Base-by-base conservation (phyloP, 1,140 invertebrate species). In the Leptopilina clavipes region DNA sequence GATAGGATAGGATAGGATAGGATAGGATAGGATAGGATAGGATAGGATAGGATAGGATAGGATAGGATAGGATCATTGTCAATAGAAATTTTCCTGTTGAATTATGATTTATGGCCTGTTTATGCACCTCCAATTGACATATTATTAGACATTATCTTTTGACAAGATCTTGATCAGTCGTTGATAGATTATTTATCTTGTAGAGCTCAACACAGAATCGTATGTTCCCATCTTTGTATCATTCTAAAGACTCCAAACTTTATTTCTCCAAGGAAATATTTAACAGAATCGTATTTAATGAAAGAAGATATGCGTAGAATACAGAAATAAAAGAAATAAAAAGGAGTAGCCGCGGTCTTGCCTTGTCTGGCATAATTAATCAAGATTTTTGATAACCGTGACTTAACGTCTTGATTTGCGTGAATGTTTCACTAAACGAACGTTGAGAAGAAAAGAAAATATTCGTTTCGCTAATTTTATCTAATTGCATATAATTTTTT, bases 371-470 rank as follows among this genome's bases (percentile, higher is more conserved):
- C 19, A 54, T 71, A 82, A 82, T 82, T 82, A 79, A 82, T 82
- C 78, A 82, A 76, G 75, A 78, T n/a, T 82, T 82, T 79, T 79
- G 78, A 82, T 82, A 82, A 78, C 71, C 77, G 70, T 79, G 75
- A 82, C 80, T 82, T 71, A 73, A 82, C 76, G 45, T 79, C 78
- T 82, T 78, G 72, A 82, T 79, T 82, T 73, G 70, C 74, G 18
- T 70, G 70, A 75, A 12, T 73, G 56, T 59, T 25, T 19, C 56
- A 19, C 56, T 14, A 59, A 22, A 59, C 56, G 56, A 59, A 59
- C 22, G 56, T 59, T 59, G 56, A 59, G 25, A 59, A 59, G 56
- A 14, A 14, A 48, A 48, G 5, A 48, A 48, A 48, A 11, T 48
- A 48, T 25, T 5, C 19, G 10, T 5, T 25, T 25, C 1, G 10